Base-by-base conservation (phyloP, 1,140 invertebrate genomes). In the Anoplophora glabripennis region DNA sequence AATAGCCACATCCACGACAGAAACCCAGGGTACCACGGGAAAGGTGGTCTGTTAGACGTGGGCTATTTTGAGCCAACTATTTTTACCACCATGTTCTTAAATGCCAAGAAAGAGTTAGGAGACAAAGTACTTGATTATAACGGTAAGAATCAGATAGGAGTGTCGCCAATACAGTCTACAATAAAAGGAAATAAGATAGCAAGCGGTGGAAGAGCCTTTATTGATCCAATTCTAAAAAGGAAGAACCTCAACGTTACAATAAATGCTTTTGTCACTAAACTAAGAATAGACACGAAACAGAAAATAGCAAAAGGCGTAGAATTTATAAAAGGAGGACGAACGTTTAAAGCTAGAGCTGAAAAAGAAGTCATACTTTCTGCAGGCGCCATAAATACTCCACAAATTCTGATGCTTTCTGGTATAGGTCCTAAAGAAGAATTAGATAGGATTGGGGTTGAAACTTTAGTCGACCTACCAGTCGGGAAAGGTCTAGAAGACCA, bases 401-500 rank as follows among this genome's bases (percentile, higher is more conserved):
- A 82, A 59, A 52, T 86, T 7, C 60, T 86, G 1, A 81, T 86
- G 80, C 65, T 85, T 0, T 84, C 83, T 18, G 68, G 64, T 10
- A 42, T 82, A 21, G 82, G 81, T 15, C 78, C 79, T 1, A 68
- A 64, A 44, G 61, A 74, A 7, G 73, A 81, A 55, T 59, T 77
- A 34, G 53, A 68, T 11, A 62, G 70, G 51, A 52, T 71, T 3
- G 65, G 69, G 18, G 74, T 81, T 10, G 36, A 62, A n/a, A 38
- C 67, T 0, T 40, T 73, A 3, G 56, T 70, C 4, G 74, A 82
- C 49, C 62, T 80, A 35, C 79, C 82, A 3, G 83, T 85, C 4
- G 84, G 84, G 0, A 57, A 77, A 42, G 84, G 84, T 64, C 75
- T 92, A 14, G 87, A 88, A 75, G 88, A 90, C 65, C 88, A 90